Conservation (phyloP, 2,888 invertebrate genomes). For the Yponomeuta cagnagella region DNA sequence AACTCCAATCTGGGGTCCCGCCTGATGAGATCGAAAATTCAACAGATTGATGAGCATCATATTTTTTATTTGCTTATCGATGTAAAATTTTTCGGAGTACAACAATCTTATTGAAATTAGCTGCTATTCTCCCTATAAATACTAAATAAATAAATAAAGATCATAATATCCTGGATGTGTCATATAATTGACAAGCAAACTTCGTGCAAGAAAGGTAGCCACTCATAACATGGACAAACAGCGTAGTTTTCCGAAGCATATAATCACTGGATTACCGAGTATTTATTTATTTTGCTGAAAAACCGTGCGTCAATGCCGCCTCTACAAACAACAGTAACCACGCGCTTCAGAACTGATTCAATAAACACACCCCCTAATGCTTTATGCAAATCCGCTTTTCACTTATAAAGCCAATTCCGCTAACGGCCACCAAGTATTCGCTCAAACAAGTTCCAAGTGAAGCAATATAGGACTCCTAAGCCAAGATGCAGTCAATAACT, state of each 20-base stretch:
- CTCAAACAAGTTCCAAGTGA: conserved; percentile 29
- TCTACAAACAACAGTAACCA: conserved; percentile 41
- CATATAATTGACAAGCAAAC: background rate
- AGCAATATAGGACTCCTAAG: conserved; percentile 59
- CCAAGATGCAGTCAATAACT: conserved; percentile 60
- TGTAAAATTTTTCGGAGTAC: no score
- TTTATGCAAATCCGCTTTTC: conserved; percentile 45
- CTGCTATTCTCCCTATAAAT: no score
- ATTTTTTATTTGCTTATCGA: no score
- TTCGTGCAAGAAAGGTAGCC: background rate
- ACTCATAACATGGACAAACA: background rate
- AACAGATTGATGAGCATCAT: no score
- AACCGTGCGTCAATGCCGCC: conserved; percentile 48
- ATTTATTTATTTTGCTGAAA: conserved; percentile 17
- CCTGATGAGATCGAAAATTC: no score
- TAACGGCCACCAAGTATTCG: conserved; percentile 17
- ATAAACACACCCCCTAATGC: conserved; percentile 32
- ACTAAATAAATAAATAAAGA: no score
- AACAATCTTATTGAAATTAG: no score
- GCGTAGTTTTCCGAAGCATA: background rate
- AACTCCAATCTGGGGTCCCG: no score
- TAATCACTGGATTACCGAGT: background rate
- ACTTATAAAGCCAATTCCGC: conserved; percentile 40
- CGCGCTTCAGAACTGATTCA: background rate
- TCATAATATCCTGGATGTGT: no score